Base-by-base conservation (phyloP, 2,113 vertebrate genomes). In the Rhineura floridana region DNA sequence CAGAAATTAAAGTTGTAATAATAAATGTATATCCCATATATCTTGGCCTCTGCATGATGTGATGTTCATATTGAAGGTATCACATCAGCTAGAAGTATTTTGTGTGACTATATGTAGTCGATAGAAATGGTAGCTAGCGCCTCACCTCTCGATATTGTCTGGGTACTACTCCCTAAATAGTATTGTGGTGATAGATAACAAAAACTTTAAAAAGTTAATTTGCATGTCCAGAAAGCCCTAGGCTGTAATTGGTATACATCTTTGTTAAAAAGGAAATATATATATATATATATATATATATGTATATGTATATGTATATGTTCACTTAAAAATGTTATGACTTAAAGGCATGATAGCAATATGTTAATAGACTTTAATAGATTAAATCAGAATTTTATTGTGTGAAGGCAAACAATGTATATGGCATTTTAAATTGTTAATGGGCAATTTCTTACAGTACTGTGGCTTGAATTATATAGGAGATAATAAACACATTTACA, bases 61-160 rank as follows among this genome's bases (percentile, higher is more conserved):
- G 65, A 89, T 72, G 75, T 73, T 73, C 87, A 83, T 82, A 76
- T 83, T 39, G 75, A 89, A 84, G 62, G 76, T 73, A 70, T 89
- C 76, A 80, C 83, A 59, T 72, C 81, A 73, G 23, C 50, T 17
- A 50, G 6, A 84, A 78, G 30, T 80, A 79, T 89, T 87, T 77
- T 63, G 2, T 63, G 80, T 77, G 59, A 76, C 15, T 73, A 25
- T 69, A 46, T 59, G 36, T 83, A 59, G 67, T 67, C 72, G 82
- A 0, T 1, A 48, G n/a, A 81, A 70, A 55, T 65, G 59, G 72
- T 69, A 86, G 44, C 65, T 83, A 80, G 44, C 76, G 65, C 50
- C 90, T 88, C 84, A 87, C 78, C 62, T 52, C 55, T 80, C 6
- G 77, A n/a, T 39, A 25, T 65, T 83, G 62, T 62, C 1, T 0